These are phyloP conservation scores for Ochropleura leucogaster DNA, from an alignment of 2,888 invertebrate species.

Conservation along the genomic window DNA sequence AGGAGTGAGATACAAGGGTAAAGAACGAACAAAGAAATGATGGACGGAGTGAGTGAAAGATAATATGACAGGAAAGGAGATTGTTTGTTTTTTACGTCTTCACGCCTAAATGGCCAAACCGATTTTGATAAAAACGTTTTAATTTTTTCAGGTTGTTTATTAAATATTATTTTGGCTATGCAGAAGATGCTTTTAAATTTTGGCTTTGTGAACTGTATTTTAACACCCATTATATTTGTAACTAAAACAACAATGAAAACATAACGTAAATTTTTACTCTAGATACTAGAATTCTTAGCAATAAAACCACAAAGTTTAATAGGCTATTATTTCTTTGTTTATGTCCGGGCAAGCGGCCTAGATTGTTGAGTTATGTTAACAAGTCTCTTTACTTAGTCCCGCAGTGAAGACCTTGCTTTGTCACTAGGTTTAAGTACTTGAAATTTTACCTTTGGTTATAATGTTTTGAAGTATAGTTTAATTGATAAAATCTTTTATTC, in stretches of 20 bases:
- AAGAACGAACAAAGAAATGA: no score
- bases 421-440: conserved; percentile 36
- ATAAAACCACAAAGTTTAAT: conserved; percentile 48
- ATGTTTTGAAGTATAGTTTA: conserved; percentile 13
- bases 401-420: conserved; percentile 30
- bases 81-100: no score
- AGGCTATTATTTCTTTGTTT: conserved; percentile 62
- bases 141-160: no score
- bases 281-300: conserved; percentile 26
- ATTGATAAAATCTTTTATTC: no score
- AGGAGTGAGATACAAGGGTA: no score
- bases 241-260: conserved; percentile 15
- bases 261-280: conserved; percentile 30
- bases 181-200: no score
- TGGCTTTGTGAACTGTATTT: no score
- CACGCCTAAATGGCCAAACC: no score
- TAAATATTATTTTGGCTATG: no score
- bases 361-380: conserved; percentile 65
- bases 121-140: no score
- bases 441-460: conserved; percentile 36
- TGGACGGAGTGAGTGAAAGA: no score
- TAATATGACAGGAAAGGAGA: no score
- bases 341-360: conserved; percentile 52
- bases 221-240: neutral
- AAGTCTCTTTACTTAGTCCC: conserved; percentile 67